Evolutionary conservation across 2,888 invertebrate genomes (phyloP), one percentile per base, ranked within the genome.

Genomic region (Enchytraeus crypticus): DNA sequence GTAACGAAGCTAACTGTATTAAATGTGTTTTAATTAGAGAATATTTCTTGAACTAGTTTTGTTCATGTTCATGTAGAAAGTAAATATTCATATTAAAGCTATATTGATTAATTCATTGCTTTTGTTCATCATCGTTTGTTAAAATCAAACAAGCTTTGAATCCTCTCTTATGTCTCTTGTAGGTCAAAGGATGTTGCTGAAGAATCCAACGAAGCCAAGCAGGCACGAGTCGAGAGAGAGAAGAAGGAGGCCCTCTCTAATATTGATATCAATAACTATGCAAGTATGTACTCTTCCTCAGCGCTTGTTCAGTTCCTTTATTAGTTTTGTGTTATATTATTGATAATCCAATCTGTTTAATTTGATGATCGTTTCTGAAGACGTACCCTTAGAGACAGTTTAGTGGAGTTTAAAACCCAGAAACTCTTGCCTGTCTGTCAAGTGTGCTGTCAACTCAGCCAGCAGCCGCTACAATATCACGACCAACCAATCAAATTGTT

Each of bases 231-330:
- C 53, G 78, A 80, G 64, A 77, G 82, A 61, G 75, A 74, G 61
- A 74, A 75, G 76, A 73, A 81, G 73, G 80, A 81, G 69, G 80
- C 81, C n/a, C 78, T 84, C 63, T 82, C 82, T 33, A 83, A 83
- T 61, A 80, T 81, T 60, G 84, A 84, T 67, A 77, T 82, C 58
- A 83, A 82, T 70, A 84, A 83, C 71, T 82, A 81, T 76, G 81
- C 83, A 61, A 80, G 82, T 81, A 73, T 74, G 81, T 77, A 14
- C 32, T 23, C 3, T n/a, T 46, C 1, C 8, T n/a, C 11, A n/a
- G n/a, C n/a, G n/a, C n/a, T n/a, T n/a, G n/a, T n/a, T n/a, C n/a
- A n/a, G n/a, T n/a, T n/a, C n/a, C n/a, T n/a, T n/a, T n/a, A n/a
- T n/a, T n/a, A n/a, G n/a, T n/a, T n/a, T n/a, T n/a, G n/a, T n/a